phyloP scores from a whole-genome alignment of 2,113 vertebrate genomes.

The Litocranius walleri region DNA sequence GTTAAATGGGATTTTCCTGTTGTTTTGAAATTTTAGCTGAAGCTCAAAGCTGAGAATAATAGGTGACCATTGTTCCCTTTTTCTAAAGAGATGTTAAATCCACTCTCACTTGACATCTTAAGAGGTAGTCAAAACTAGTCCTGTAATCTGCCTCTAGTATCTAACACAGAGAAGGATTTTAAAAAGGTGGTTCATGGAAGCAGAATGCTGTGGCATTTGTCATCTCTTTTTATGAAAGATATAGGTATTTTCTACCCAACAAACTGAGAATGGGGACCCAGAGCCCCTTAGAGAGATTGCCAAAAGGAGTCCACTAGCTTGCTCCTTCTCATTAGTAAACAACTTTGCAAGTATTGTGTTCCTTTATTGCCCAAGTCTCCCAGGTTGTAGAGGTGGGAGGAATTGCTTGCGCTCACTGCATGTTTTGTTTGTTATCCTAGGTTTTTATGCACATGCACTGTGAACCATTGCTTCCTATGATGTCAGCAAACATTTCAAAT shows the following conservation, averaged over 20 bases:
- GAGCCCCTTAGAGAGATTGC: neutral
- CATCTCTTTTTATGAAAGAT: neutral
- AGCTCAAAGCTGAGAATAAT: neutral
- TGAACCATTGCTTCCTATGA: neutral
- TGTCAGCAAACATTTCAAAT: neutral
- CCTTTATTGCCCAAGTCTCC: neutral
- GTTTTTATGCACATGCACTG: neutral
- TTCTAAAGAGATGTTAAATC: neutral
- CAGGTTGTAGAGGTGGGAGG: neutral
- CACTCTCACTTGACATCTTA: neutral
- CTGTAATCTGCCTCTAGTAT: neutral
- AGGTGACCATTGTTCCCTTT: neutral
- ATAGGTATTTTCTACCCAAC: neutral
- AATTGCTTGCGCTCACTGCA: neutral
- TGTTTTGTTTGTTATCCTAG: neutral
- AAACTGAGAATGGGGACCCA: neutral
- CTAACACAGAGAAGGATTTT: neutral
- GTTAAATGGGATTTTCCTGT: neutral
- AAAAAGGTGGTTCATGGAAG: neutral
- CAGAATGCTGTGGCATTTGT: neutral
- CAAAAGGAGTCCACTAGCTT: neutral
- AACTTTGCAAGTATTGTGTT: neutral
- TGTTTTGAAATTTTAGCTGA: neutral
- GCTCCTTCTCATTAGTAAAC: neutral
- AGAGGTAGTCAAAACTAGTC: neutral